Evolutionary conservation across 35 echinoderm and acorn worm genomes (phyloP), one percentile per base, ranked within the genome.

Genomic region (Amphiura filiformis): DNA sequence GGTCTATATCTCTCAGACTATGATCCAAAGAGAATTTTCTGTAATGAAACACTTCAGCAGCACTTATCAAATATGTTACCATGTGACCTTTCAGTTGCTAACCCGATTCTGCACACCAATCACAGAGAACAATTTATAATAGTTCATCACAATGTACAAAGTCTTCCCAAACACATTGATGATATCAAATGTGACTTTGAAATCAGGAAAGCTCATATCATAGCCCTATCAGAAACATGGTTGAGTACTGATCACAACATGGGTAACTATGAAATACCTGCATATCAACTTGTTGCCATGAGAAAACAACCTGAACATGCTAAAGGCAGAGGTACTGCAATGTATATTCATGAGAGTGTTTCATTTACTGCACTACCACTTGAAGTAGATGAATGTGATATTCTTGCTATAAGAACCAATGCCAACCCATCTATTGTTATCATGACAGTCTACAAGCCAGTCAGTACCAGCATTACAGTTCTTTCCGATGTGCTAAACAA

Each of bases 1-100:
- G 84, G 90, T 22, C 78, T 92, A 32, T 65, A 87, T 38, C 78
- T 92, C 28, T n/a, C 23, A 49, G n/a, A 82, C 23, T 87, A 76
- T 70, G 61, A 70, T 70, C 17, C 61, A 15, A 70, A 70, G 61
- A 70, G 26, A 70, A 70, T 70, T 23, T 70, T 15, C 26, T 70
- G 61, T 70, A n/a, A 70, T 70, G 26, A 70, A 15, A 23, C 61
- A 70, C 7, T 70, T 26, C 7, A 5, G 26, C 28, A 70, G 4
- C 9, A 70, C 17, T 30, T 70, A 30, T 70, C 61, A 70, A 70
- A 70, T 18, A 70, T 70, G 61, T 15, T 30, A 70, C 61, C 61
- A 70, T 70, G 61, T 70, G 28, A 70, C 28, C 61, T 70, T 2
- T 15, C 61, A 70, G 61, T 70, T 13, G 61, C 61, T 70, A 70